A percentile compares a stretch with the other conserved stretches of the same genome.
phyloP scores from a whole-genome alignment of 2,113 vertebrate genomes.

The Neogobius melanostomus region DNA sequence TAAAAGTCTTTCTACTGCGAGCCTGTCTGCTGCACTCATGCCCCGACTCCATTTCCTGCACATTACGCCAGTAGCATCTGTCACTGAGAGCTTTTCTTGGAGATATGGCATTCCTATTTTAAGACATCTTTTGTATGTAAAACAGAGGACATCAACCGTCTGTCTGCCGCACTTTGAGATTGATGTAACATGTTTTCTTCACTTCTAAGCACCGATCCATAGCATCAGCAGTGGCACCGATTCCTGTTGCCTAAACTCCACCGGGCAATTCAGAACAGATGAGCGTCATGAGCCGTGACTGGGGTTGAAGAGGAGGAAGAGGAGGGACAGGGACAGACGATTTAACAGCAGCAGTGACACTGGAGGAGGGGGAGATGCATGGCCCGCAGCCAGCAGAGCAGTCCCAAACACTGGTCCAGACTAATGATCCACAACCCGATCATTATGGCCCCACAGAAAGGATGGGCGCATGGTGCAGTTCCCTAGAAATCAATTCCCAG shows the following conservation, averaged over 20 bases:
- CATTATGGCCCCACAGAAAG: conserved; percentile 76
- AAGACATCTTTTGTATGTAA: conserved; percentile 37
- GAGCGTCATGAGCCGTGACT: conserved; percentile 63
- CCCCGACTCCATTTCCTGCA: conserved; percentile 47
- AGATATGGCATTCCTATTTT: conserved; percentile 23
- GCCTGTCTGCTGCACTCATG: conserved; percentile 35
- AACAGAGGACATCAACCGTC: conserved; percentile 25
- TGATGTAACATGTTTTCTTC: conserved; percentile 6
- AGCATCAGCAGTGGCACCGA: conserved; percentile 9
- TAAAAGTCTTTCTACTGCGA: conserved; percentile 49
- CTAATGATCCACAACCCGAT: conserved; percentile 79
- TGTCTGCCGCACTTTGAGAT: conserved; percentile 11
- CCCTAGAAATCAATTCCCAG: conserved; percentile 78
- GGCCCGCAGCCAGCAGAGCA: conserved; percentile 67
- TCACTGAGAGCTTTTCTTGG: conserved; percentile 26
- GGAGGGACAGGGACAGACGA: conserved; percentile 59
- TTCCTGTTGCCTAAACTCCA: conserved; percentile 66
- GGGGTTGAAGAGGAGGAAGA: conserved; percentile 36
- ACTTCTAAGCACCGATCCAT: conserved; percentile 17
- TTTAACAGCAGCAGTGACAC: conserved; percentile 61
- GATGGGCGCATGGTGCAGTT: conserved; percentile 68
- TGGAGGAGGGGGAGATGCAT: conserved; percentile 66
- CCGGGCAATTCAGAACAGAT: conserved; percentile 70
- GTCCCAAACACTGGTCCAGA: conserved; percentile 77
- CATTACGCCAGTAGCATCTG: conserved; percentile 23